A percentile compares a stretch with the other conserved stretches of the same genome.
Conservation (phyloP, 2,113 vertebrate genomes). For the Perccottus glenii region DNA sequence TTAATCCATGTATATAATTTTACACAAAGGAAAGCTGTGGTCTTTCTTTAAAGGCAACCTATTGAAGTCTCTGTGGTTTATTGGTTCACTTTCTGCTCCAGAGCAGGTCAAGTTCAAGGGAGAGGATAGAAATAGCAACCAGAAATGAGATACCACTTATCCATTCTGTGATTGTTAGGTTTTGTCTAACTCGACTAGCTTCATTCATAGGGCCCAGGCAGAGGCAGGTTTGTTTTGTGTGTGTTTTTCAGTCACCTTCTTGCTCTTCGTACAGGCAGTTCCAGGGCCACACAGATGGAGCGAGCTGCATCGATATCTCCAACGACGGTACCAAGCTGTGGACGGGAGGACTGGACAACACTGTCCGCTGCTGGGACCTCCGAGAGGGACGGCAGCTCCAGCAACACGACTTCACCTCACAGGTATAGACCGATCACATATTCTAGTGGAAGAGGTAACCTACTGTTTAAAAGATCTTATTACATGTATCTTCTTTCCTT, state of each 20-base stretch:
- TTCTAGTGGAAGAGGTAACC: neutral
- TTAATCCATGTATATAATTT: too few species aligned
- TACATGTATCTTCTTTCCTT: neutral
- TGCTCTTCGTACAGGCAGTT: slow-evolving; percentile 73
- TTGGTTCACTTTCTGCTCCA: too few species aligned
- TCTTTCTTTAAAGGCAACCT: too few species aligned
- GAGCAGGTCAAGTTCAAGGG: too few species aligned
- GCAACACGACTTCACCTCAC: slow-evolving; percentile 82
- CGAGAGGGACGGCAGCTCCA: slow-evolving; percentile 81
- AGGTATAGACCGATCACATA: slow-evolving; percentile 50
- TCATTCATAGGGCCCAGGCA: too few species aligned
- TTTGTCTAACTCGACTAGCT: too few species aligned
- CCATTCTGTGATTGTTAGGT: too few species aligned
- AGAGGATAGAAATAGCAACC: neutral
- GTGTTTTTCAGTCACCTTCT: neutral
- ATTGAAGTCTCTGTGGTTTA: too few species aligned
- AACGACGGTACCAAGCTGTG: slow-evolving; percentile 84
- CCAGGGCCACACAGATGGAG: slow-evolving; percentile 83
- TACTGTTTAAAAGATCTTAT: too few species aligned
- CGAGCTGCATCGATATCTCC: slow-evolving; percentile 84
- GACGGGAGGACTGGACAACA: slow-evolving; percentile 84
- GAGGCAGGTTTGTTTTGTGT: too few species aligned
- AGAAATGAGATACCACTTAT: too few species aligned
- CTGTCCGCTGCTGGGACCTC: slow-evolving; percentile 82
- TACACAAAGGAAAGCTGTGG: too few species aligned